These are phyloP conservation scores for Todiramphus saurophagus DNA, from an alignment of 2,113 vertebrate species.

Conservation along the genomic window DNA sequence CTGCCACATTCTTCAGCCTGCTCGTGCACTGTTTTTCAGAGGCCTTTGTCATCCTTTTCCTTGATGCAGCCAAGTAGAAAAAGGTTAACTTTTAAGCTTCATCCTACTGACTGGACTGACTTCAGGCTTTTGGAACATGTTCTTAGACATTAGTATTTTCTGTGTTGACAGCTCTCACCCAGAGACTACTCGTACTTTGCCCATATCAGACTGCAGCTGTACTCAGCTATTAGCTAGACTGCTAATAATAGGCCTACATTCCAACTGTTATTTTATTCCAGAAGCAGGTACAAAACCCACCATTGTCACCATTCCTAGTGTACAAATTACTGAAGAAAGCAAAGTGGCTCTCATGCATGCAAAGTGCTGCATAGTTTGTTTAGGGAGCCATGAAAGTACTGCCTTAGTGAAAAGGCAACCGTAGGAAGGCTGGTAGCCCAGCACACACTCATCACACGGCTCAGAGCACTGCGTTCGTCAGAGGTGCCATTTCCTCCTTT, in stretches of 20 bases:
- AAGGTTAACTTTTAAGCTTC: not conserved
- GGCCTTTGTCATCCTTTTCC: not conserved
- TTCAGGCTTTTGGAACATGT: not conserved
- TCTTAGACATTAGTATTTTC: not conserved
- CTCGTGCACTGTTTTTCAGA: no score
- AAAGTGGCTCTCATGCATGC: rapidly evolving
- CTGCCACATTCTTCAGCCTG: not conserved
- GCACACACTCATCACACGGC: not conserved
- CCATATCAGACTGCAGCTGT: not conserved
- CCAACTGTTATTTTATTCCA: not conserved
- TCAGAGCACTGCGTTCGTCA: not conserved
- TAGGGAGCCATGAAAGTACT: not conserved
- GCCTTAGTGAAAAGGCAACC: not conserved
- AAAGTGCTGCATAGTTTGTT: not conserved
- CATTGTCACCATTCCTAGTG: no score
- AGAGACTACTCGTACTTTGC: not conserved
- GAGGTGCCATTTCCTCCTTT: no score
- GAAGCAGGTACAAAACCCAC: not conserved
- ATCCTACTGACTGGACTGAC: not conserved
- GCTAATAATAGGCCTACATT: not conserved
- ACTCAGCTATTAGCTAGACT: no score
- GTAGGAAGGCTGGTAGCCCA: not conserved
- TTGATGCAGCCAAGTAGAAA: not conserved
- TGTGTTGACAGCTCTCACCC: not conserved
- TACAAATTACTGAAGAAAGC: not conserved